These are phyloP conservation scores for Drosophila planitibia DNA, from an alignment of 2,888 invertebrate genomes.

Conservation along the genomic window DNA sequence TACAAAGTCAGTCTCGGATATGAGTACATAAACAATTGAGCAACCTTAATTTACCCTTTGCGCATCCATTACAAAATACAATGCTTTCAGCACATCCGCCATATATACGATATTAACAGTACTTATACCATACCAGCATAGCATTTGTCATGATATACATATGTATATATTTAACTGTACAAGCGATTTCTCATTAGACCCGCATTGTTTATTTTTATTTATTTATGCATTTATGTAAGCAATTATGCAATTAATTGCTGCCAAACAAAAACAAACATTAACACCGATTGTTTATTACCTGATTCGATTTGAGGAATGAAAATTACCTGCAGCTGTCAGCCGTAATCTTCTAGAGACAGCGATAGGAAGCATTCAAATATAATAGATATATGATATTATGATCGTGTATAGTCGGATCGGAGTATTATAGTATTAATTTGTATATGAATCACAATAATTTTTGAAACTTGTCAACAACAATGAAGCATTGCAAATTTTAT, in stretches of 20 bases:
- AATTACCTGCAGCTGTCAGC: slow-evolving; percentile 68
- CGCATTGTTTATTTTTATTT: slow-evolving; percentile 31
- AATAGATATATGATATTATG: background rate
- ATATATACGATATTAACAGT: slow-evolving; percentile 11
- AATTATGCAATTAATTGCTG: slow-evolving; percentile 78
- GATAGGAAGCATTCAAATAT: slow-evolving; percentile 48
- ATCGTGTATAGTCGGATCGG: background rate
- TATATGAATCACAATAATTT: slow-evolving; percentile 2
- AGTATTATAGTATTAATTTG: background rate
- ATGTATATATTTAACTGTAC: slow-evolving; percentile 9
- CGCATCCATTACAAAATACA: slow-evolving; percentile 1
- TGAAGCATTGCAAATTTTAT: slow-evolving; percentile 48
- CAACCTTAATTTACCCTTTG: background rate
- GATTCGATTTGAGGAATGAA: slow-evolving; percentile 64
- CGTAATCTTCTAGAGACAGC: slow-evolving; percentile 28
- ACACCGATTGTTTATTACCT: slow-evolving; percentile 33
- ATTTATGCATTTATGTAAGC: slow-evolving; percentile 73
- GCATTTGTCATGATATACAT: slow-evolving; percentile 8
- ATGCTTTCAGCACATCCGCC: slow-evolving; percentile 60
- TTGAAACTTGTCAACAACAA: slow-evolving; percentile 24
- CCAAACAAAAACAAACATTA: slow-evolving; percentile 63
- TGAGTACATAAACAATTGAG: background rate
- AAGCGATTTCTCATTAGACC: slow-evolving; percentile 14
- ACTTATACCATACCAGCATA: slow-evolving; percentile 1
- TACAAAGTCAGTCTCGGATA: background rate